Conservation (phyloP, 1,140 invertebrate genomes). For the Vanessa atalanta region DNA sequence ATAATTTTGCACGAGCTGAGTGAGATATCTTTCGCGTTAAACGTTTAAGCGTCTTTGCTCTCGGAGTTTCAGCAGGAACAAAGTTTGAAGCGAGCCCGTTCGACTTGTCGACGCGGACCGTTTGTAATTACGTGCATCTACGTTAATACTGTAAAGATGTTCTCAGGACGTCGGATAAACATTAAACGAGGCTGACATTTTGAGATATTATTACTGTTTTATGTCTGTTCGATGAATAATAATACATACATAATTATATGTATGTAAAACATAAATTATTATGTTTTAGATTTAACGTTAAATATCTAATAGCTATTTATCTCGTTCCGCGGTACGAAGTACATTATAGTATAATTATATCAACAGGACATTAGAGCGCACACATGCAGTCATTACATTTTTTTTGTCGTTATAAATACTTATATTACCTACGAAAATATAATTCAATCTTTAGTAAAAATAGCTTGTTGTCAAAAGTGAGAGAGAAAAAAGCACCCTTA, state of each 20-base stretch:
- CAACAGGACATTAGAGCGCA: too few species aligned
- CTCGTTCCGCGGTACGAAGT: too few species aligned
- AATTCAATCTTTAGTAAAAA: too few species aligned
- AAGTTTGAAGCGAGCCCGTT: constrained; percentile 37
- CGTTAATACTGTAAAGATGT: constrained; percentile 25
- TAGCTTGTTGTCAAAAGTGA: too few species aligned
- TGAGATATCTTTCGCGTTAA: constrained; percentile 34
- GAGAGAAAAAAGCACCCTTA: too few species aligned
- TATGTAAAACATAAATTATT: too few species aligned
- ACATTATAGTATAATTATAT: too few species aligned
- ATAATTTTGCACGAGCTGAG: constrained; percentile 9
- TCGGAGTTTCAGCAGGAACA: constrained; percentile 32
- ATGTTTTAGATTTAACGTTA: neutral
- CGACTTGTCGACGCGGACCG: constrained; percentile 35
- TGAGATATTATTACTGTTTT: constrained; percentile 16
- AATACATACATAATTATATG: neutral
- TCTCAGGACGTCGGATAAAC: constrained; percentile 18
- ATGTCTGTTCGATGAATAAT: constrained; percentile 2
- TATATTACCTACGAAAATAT: too few species aligned
- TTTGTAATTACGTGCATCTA: constrained; percentile 41
- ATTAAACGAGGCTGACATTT: constrained; percentile 24
- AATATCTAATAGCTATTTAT: too few species aligned
- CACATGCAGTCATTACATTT: too few species aligned
- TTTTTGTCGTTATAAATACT: too few species aligned
- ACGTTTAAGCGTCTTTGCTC: constrained; percentile 38